These are phyloP conservation scores for Seriola rivoliana DNA, from an alignment of 2,113 vertebrate species.

Conservation along the genomic window DNA sequence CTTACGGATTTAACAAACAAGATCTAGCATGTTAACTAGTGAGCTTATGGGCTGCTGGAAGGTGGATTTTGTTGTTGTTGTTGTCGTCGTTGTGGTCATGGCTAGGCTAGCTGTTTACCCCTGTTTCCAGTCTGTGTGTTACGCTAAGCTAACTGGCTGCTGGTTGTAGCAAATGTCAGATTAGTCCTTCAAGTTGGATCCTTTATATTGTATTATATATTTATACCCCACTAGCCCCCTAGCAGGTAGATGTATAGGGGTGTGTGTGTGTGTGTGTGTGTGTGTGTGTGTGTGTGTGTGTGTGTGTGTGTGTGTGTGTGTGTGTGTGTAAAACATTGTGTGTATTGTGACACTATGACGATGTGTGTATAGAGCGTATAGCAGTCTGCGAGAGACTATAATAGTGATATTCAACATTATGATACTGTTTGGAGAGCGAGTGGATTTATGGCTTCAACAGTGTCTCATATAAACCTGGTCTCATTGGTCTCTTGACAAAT, in stretches of 20 bases:
- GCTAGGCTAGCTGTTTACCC: background rate
- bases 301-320: too few species aligned
- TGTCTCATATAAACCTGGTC: conserved; percentile 1
- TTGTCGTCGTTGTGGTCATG: background rate
- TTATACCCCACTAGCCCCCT: background rate
- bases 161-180: background rate
- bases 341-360: background rate
- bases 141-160: background rate
- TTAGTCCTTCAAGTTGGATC: too few species aligned
- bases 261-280: too few species aligned
- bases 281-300: too few species aligned
- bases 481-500: conserved; percentile 12
- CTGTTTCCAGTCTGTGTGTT: background rate
- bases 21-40: background rate
- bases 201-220: background rate
- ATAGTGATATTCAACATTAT: background rate
- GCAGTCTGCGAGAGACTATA: background rate
- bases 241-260: background rate
- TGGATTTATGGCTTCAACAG: conserved; percentile 22
- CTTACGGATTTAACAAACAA: background rate
- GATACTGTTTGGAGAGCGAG: conserved; percentile 1
- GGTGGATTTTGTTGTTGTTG: background rate
- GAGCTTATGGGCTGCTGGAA: background rate
- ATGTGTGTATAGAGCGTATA: background rate
- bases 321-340: background rate